phyloP scores from a whole-genome alignment of 2,797 vertebrate species.

The Helicolenus hilgendorfi region DNA sequence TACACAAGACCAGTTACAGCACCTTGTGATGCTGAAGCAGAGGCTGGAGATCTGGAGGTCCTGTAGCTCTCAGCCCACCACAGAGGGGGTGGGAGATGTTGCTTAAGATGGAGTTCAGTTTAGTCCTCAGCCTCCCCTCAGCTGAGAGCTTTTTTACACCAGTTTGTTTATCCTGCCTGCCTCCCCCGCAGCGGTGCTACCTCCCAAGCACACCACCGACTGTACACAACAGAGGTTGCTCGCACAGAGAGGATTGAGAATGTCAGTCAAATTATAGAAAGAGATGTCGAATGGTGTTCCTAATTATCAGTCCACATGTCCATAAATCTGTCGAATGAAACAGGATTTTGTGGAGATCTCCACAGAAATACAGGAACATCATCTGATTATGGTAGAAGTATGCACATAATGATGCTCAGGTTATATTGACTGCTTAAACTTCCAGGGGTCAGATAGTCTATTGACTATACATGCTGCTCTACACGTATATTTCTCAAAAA shows the following conservation, averaged over 20 bases:
- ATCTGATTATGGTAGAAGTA: background rate
- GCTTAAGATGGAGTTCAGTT: conserved; percentile 62
- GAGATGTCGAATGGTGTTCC: background rate
- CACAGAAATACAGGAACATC: background rate
- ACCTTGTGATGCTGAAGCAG: conserved; percentile 36
- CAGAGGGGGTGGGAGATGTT: conserved; percentile 72
- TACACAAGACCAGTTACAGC: conserved; percentile 40
- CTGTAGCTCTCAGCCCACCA: conserved; percentile 64
- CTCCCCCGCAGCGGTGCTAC: conserved; percentile 68
- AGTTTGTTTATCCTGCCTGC: conserved; percentile 74
- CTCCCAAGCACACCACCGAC: conserved; percentile 24
- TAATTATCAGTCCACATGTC: conserved; percentile 8
- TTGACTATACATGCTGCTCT: background rate
- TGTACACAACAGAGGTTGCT: conserved; percentile 18
- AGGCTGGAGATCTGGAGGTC: conserved; percentile 67
- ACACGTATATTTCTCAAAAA: background rate
- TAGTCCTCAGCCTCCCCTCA: conserved; percentile 60
- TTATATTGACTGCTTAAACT: conserved; percentile 6
- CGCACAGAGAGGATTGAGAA: background rate
- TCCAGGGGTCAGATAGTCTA: conserved; percentile 5
- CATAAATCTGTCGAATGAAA: background rate
- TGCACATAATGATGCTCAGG: background rate
- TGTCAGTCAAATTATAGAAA: conserved; percentile 36
- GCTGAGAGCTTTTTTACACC: conserved; percentile 51
- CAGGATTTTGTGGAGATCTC: background rate